Conservation (phyloP, 2,888 invertebrate species). For the Sesia apiformis region DNA sequence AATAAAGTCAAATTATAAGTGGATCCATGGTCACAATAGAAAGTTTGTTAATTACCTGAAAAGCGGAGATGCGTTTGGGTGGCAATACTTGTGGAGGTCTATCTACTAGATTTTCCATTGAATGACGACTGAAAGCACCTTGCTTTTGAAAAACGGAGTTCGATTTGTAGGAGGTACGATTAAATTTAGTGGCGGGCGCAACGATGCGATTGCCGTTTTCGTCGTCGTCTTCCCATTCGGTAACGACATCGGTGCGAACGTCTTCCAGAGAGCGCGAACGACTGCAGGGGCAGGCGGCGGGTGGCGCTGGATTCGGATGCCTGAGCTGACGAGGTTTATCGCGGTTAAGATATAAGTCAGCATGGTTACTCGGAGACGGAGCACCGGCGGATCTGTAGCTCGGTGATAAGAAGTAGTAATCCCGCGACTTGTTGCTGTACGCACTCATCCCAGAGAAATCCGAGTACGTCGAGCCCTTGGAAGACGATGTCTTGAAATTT, state of each 20-base stretch:
- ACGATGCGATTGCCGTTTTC: constrained; percentile 77
- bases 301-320: constrained; percentile 37
- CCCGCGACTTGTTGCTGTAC: constrained; percentile 59
- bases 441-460: constrained; percentile 69
- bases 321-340: constrained; percentile 60
- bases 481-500: constrained; percentile 60
- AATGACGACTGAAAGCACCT: constrained; percentile 74
- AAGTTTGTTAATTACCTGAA: constrained; percentile 68
- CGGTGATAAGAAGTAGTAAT: constrained; percentile 79
- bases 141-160: constrained; percentile 54
- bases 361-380: constrained; percentile 55
- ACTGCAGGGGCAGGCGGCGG: constrained; percentile 75
- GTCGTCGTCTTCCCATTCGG: constrained; percentile 78
- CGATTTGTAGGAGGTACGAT: constrained; percentile 50
- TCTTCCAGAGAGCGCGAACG: constrained; percentile 83
- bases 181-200: constrained; percentile 65
- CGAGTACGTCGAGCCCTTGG: constrained; percentile 63
- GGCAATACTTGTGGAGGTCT: constrained; percentile 64
- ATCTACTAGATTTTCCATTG: constrained; percentile 81
- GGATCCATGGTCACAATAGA: constrained; percentile 25
- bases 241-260: constrained; percentile 78
- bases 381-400: constrained; percentile 80
- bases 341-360: constrained; percentile 43
- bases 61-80: constrained; percentile 68
- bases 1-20: constrained; percentile 30